phyloP scores from a whole-genome alignment of 2,888 invertebrate genomes.

The Synanthedon myopaeformis region DNA sequence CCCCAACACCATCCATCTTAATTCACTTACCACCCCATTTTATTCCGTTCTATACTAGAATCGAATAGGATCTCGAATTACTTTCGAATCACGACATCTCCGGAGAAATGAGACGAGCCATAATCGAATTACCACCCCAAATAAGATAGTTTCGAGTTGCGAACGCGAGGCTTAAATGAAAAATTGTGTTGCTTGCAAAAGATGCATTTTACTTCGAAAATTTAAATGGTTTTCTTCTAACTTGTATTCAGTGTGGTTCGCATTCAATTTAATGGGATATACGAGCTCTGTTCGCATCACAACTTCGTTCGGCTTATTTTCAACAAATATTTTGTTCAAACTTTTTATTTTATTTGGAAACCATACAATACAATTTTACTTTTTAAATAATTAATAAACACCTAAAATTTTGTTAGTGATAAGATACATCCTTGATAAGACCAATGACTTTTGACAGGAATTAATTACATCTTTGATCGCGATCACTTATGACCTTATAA shows the following conservation, averaged over 20 bases:
- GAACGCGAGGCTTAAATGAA: conserved; percentile 20
- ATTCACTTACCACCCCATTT: conserved; percentile 47
- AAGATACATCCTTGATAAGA: too few relatives aligned
- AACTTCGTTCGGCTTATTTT: too few relatives aligned
- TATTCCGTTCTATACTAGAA: conserved; percentile 21
- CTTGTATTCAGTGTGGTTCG: conserved; percentile 2
- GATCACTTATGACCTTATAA: too few relatives aligned
- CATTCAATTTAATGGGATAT: too few relatives aligned
- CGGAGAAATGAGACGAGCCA: conserved; percentile 46
- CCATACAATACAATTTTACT: too few relatives aligned
- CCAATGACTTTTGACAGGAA: too few relatives aligned
- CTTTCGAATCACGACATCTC: conserved; percentile 43
- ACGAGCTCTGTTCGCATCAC: too few relatives aligned
- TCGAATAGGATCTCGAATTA: conserved; percentile 37
- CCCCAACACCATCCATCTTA: conserved; percentile 42
- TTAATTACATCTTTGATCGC: too few relatives aligned
- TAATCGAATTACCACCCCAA: conserved; percentile 45
- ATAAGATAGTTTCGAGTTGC: conserved; percentile 37
- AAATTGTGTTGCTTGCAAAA: conserved; percentile 16
- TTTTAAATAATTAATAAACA: too few relatives aligned
- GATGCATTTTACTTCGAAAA: neutral
- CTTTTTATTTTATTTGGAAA: too few relatives aligned
- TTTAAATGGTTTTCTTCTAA: neutral
- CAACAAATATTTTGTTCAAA: too few relatives aligned
- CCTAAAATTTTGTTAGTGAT: too few relatives aligned